A percentile compares a stretch with the other conserved stretches of the same genome.
Evolutionary conservation across 2,797 vertebrate genomes (phyloP).

Genomic region (Carduelis carduelis): DNA sequence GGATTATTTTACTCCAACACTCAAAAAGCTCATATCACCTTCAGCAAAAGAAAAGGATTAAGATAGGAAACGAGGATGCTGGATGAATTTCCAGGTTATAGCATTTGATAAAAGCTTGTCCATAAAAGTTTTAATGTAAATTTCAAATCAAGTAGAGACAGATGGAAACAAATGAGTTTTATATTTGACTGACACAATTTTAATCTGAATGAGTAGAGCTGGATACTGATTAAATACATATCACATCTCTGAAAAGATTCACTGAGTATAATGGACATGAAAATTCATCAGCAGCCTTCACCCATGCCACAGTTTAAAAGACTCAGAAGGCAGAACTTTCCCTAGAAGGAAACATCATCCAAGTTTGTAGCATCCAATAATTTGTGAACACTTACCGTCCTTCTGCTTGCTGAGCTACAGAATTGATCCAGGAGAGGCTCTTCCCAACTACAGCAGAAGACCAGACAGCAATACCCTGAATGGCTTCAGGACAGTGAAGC

Average conservation of each 20-base stretch:
- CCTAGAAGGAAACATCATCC: accelerated
- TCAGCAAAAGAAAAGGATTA: not conserved
- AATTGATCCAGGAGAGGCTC: slow-evolving; percentile 89
- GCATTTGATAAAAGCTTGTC: not conserved
- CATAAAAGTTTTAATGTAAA: not conserved
- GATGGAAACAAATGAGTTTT: not conserved
- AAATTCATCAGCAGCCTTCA: not conserved
- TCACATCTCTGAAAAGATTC: not conserved
- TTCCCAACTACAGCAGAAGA: slow-evolving; percentile 84
- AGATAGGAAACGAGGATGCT: not conserved
- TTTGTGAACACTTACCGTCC: slow-evolving; percentile 81
- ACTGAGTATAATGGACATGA: not conserved
- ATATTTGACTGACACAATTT: not conserved
- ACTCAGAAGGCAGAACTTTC: not conserved
- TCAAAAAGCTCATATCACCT: not conserved
- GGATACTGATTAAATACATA: not conserved
- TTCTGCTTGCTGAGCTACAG: slow-evolving; percentile 93
- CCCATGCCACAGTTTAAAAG: not conserved
- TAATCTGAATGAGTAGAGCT: not conserved
- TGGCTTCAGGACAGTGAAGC: slow-evolving; percentile 94
- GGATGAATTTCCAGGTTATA: not conserved
- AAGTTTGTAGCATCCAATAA: not conserved
- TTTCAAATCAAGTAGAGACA: not conserved
- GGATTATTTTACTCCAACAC: not conserved
- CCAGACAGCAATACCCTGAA: slow-evolving; percentile 94